These are phyloP conservation scores for Coleophora deauratella DNA, from an alignment of 2,888 invertebrate genomes.

Conservation along the genomic window DNA sequence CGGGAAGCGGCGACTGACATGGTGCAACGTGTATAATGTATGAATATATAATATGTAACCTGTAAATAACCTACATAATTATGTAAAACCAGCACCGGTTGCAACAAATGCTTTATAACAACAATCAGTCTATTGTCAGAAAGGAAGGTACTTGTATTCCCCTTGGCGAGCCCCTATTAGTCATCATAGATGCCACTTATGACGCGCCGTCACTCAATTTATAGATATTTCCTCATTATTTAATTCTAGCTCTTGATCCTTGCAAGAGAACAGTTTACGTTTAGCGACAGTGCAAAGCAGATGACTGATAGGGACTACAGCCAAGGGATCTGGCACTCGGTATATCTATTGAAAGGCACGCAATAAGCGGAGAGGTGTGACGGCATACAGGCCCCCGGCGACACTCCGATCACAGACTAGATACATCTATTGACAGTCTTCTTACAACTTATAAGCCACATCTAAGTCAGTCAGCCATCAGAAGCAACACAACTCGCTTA, in stretches of 20 bases:
- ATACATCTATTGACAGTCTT: constrained; percentile 69
- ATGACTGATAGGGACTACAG: constrained; percentile 34
- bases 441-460: constrained; percentile 48
- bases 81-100: constrained; percentile 71
- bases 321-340: constrained; percentile 48
- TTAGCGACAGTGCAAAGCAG: constrained; percentile 3
- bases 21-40: constrained; percentile 61
- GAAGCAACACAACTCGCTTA: constrained; percentile 26
- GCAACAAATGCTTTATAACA: constrained; percentile 68
- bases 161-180: constrained; percentile 47
- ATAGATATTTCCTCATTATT: not conserved
- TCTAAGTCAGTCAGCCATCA: constrained; percentile 37
- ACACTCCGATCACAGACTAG: constrained; percentile 72
- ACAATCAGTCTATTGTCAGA: constrained; percentile 73
- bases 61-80: constrained; percentile 67
- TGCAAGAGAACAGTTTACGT: not conserved
- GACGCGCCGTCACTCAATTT: not conserved
- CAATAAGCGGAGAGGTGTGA: constrained; percentile 71
- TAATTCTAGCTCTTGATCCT: not conserved
- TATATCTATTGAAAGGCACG: constrained; percentile 69
- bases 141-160: constrained; percentile 59
- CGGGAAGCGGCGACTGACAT: constrained; percentile 38
- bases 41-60: constrained; percentile 64
- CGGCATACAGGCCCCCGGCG: constrained; percentile 68
- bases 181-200: constrained; percentile 28